Evolutionary conservation across 2,888 invertebrate species (phyloP), one percentile per base, ranked within the genome.

Genomic region (Syritta pipiens): DNA sequence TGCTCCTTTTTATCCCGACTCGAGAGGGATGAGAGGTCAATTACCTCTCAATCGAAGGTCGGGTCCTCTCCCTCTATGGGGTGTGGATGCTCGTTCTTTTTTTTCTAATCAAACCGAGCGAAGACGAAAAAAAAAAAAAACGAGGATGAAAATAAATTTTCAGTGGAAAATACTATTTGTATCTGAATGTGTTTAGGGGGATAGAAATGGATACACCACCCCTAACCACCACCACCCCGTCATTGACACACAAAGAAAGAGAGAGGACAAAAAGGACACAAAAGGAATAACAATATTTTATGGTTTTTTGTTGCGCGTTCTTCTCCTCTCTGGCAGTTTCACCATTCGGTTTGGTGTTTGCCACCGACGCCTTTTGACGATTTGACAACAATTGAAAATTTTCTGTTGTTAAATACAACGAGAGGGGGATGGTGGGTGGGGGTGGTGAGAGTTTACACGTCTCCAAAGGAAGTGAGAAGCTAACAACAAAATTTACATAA

Each of bases 221-320:
- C 26, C 28, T 57, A n/a, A n/a, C 24, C 35, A 57, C 28, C 22
- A 40, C 48, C 20, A 22, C 14, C 22, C 20, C 20, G 12, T 14
- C 32, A 17, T 7, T 44, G 19, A 10, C 20, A n/a, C n/a, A n/a
- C n/a, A n/a, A n/a, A n/a, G n/a, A n/a, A 12, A 4, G 24, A 19
- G 35, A 72, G 57, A 72, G 72, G 63, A 57, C 62, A 62, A 60
- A n/a, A 71, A 59, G 51, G 63, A 60, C 55, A 53, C 28, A 77
- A 71, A 55, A 60, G 48, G 65, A 72, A 77, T 67, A 77, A 72
- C 48, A 72, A 72, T 77, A 77, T 77, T 77, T 77, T 65, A 77
- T 65, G 10, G 28, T 35, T 51, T 60, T 40, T 51, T 20, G 24
- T 40, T 57, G 22, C 35, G 12, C 24, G 14, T 37, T 63, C 30